A percentile compares a stretch with the other conserved stretches of the same genome.
Conservation (phyloP, 2,888 invertebrate species). For the Pandemis heparana region DNA sequence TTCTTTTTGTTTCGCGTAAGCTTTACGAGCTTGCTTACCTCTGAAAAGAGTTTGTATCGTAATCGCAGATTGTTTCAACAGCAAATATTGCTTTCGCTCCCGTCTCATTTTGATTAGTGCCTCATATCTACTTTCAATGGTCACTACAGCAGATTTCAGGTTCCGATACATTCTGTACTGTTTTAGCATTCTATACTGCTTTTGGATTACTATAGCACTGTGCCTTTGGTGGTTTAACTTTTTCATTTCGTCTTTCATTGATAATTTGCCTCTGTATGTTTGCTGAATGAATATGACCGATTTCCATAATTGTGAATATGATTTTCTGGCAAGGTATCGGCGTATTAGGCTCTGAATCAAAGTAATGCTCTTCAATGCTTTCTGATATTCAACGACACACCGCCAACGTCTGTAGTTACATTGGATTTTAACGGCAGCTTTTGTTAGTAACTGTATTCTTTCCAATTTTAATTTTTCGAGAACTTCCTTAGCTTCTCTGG, state of each 20-base stretch:
- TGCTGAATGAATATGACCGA: constrained; percentile 67
- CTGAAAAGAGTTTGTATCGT: constrained; percentile 80
- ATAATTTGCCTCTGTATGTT: constrained; percentile 68
- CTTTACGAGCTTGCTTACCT: constrained; percentile 68
- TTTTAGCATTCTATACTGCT: constrained; percentile 69
- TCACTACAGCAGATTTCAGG: constrained; percentile 61
- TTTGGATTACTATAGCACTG: constrained; percentile 72
- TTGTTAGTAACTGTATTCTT: constrained; percentile 56
- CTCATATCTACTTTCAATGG: constrained; percentile 59
- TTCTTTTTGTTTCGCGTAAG: constrained; percentile 62
- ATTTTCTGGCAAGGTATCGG: constrained; percentile 59
- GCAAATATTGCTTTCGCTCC: constrained; percentile 36
- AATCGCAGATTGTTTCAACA: constrained; percentile 60
- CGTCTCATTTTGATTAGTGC: constrained; percentile 69
- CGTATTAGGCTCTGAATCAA: constrained; percentile 65
- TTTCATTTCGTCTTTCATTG: constrained; percentile 68
- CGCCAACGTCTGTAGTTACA: constrained; percentile 67
- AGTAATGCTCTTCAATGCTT: constrained; percentile 57
- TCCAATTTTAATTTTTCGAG: constrained; percentile 57
- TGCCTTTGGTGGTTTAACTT: constrained; percentile 53
- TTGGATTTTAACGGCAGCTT: constrained; percentile 66
- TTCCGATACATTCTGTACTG: constrained; percentile 55
- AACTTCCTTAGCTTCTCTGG: constrained; percentile 61
- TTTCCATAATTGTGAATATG: constrained; percentile 58
- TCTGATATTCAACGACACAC: constrained; percentile 60